Base-by-base conservation (phyloP, 2,797 vertebrate species). In the Pygocentrus nattereri region DNA sequence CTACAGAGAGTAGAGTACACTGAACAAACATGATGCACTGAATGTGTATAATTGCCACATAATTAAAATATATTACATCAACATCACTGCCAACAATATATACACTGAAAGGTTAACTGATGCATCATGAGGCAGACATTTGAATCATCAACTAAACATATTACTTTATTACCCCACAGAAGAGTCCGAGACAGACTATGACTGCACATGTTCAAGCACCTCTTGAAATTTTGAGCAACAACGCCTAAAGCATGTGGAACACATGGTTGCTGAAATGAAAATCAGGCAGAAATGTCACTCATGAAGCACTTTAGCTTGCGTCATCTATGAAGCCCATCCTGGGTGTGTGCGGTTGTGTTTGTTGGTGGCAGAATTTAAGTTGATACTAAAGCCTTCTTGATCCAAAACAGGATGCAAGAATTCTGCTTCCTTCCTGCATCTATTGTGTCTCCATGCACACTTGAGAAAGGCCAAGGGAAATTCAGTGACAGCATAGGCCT, bases 331-430 rank as follows among this genome's bases (percentile, higher is more conserved):
- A 70, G 23, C 2, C 41, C 27, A 70, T 70, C 25, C 44, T 70
- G 41, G 15, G 44, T 30, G 68, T 49, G 41, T 27, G 12, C 44
- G 65, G 5, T 1, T 13, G 38, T 47, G 10, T 44, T 23, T 59
- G 56, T 62, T 62, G 59, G 25, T 62, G 59, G 27, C 0, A 62
- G 59, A 62, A 50, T 27, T 4, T 7, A n/a, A 65, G 21, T 34
- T 54, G 16, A 58, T 41, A 8, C 21, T 52, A 13, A 76, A 31
- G 11, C 25, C 27, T 54, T 62, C 16, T 73, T 58, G 25, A 12
- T 49, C 64, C 58, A 78, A 84, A 85, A 87, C 86, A 87, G 83
- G 86, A 87, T 73, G 80, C 73, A 58, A 83, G 76, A 75, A 64
- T n/a, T 61, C 59, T 34, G 47, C 61, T 83, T 83, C 80, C 83